Evolutionary conservation across 2,113 vertebrate genomes (phyloP), one percentile per base, ranked within the genome.

Genomic region (Nothoprocta perdicaria): DNA sequence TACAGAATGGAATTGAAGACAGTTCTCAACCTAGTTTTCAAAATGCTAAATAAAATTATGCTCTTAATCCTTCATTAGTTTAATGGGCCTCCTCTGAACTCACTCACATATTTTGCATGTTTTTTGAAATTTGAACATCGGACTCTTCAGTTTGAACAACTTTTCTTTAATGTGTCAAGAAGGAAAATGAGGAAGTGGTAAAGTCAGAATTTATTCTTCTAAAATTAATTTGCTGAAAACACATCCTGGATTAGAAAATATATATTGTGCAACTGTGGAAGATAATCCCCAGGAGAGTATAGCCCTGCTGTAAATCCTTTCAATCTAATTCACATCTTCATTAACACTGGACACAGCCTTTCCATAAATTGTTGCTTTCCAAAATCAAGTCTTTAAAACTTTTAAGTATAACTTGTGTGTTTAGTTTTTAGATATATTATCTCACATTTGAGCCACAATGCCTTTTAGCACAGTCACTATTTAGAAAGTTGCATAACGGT

Each of bases 221-320:
- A 82, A 69, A 40, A 3, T 1, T 26, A 40, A 58, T 82, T 87
- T 86, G 33, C 17, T 50, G 29, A 71, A 83, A 88, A 58, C 2
- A 52, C 46, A 33, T 68, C 0, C 65, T 48, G 14, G 5, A 3
- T 67, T 60, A 43, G 9, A 78, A 61, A 1, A n/a, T 48, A 17
- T 23, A 35, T 5, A 57, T 12, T 84, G 6, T 69, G 23, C 10
- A 63, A 46, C 14, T 35, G 35, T 50, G 45, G 21, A n/a, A 78
- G 75, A 17, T 12, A 24, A 24, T 78, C 27, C 14, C 24, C 15
- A 52, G 18, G 12, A 73, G 4, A 53, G 27, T 53, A 53, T 53
- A 80, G 11, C 17, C 21, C 24, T 6, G 4, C 14, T 68, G 4
- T 27, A 63, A 29, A 27, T 62, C 4, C 35, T 93, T 74, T 84